phyloP scores from a whole-genome alignment of 2,888 invertebrate genomes.

The Lepidochitona cinerea region DNA sequence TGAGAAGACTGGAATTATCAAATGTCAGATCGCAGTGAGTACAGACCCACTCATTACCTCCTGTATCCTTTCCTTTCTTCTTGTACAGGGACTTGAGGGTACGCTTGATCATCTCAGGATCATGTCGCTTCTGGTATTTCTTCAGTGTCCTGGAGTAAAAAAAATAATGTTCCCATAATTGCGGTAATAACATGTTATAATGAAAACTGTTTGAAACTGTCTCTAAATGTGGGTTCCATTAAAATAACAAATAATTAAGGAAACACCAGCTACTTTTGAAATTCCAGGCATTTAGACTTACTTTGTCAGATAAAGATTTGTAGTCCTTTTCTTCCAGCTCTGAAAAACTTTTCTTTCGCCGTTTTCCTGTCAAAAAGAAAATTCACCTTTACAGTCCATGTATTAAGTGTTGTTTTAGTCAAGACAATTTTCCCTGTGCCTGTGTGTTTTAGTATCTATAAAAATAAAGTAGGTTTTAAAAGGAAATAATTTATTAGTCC shows the following conservation, averaged over 20 bases:
- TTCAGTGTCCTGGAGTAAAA: slow-evolving; percentile 47
- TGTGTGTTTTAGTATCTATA: too few species aligned
- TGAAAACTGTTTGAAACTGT: too few species aligned
- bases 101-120: slow-evolving; percentile 53
- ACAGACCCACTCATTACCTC: slow-evolving; percentile 67
- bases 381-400: too few species aligned
- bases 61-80: slow-evolving; percentile 55
- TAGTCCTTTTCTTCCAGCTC: slow-evolving; percentile 66
- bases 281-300: slow-evolving; percentile 47
- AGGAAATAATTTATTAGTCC: too few species aligned
- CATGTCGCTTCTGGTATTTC: slow-evolving; percentile 60
- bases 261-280: too few species aligned
- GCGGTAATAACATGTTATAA: too few species aligned
- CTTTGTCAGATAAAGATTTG: slow-evolving; percentile 67
- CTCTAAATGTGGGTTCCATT: too few species aligned
- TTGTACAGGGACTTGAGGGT: slow-evolving; percentile 64
- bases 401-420: too few species aligned
- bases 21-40: slow-evolving; percentile 70
- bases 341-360: background rate
- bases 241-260: too few species aligned
- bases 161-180: too few species aligned
- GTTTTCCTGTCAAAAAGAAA: background rate
- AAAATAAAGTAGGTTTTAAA: too few species aligned
- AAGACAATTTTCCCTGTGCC: too few species aligned
- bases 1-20: slow-evolving; percentile 71